Conservation (phyloP, 2,888 invertebrate species). For the Hylaea fasciaria region DNA sequence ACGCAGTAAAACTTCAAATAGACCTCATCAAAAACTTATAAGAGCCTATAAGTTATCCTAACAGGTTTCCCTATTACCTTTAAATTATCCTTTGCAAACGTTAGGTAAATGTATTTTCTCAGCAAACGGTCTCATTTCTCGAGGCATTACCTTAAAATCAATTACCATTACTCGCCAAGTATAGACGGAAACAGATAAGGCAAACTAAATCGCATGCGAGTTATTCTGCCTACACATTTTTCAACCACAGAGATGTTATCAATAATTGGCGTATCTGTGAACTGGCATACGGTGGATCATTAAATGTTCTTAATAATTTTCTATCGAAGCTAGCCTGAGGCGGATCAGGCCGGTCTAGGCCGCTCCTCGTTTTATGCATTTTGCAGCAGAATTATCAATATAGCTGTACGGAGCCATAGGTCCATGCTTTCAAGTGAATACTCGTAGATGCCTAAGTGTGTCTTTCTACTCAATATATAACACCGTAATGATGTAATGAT, state of each 20-base stretch:
- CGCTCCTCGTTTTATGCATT: slow-evolving; percentile 73
- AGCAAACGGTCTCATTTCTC: slow-evolving; percentile 49
- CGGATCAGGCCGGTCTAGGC: slow-evolving; percentile 63
- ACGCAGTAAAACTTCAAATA: slow-evolving; percentile 21
- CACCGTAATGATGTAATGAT: no score
- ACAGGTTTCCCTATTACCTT: slow-evolving; percentile 34
- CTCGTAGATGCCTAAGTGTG: no score
- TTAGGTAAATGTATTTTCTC: slow-evolving; percentile 38
- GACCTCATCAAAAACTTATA: slow-evolving; percentile 31
- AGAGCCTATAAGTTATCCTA: slow-evolving; percentile 24
- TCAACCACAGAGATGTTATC: slow-evolving; percentile 76
- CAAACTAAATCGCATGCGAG: slow-evolving; percentile 42
- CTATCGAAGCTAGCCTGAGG: slow-evolving; percentile 75
- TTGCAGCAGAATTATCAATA: slow-evolving; percentile 78
- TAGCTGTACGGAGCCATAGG: slow-evolving; percentile 64
- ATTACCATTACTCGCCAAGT: slow-evolving; percentile 71
- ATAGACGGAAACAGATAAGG: slow-evolving; percentile 65
- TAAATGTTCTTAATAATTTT: slow-evolving; percentile 85
- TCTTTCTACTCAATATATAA: no score
- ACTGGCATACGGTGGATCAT: slow-evolving; percentile 79
- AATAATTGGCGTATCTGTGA: slow-evolving; percentile 83
- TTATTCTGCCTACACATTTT: slow-evolving; percentile 75
- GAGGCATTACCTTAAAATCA: slow-evolving; percentile 65
- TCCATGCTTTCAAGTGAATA: slow-evolving; percentile 41
- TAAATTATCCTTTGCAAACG: slow-evolving; percentile 37